Percentiles rank a stretch among this genome's conserved stretches.
Evolutionary conservation across 37 sponge, comb jelly and placozoan species (phyloP).

Genomic region (Agelas oroides): DNA sequence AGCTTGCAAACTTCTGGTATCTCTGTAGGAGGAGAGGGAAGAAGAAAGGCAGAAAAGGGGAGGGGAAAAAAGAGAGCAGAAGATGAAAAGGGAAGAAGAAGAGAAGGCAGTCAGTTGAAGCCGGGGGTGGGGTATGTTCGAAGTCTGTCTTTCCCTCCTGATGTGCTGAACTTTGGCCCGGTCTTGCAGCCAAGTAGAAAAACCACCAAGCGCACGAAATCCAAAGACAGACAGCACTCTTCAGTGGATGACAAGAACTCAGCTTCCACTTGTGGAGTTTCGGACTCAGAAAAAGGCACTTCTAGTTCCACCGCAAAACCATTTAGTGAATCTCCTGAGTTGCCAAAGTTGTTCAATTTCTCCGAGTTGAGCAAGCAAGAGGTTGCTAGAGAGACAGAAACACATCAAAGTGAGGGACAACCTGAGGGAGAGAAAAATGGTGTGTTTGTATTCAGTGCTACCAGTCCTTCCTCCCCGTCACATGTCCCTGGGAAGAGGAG

Average conservation of each 20-base stretch:
- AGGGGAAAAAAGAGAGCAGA: neutral
- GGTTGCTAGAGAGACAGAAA: neutral
- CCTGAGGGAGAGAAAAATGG: neutral
- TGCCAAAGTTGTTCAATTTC: neutral
- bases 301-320: no score
- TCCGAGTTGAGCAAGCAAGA: neutral
- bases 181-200: no score
- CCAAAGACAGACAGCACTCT: no score
- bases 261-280: no score
- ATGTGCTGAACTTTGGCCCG: neutral
- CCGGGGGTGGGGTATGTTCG: neutral
- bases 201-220: no score
- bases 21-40: no score
- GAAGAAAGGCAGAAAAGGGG: neutral
- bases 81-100: no score
- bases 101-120: neutral
- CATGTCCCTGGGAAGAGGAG: neutral
- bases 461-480: neutral
- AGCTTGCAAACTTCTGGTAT: neutral
- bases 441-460: slow-evolving; percentile 33
- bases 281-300: no score
- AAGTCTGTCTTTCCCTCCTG: neutral
- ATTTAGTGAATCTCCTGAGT: neutral
- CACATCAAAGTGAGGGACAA: neutral
- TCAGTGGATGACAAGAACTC: no score